Conservation (phyloP, 1,140 invertebrate genomes). For the Odontomachus brunneus region DNA sequence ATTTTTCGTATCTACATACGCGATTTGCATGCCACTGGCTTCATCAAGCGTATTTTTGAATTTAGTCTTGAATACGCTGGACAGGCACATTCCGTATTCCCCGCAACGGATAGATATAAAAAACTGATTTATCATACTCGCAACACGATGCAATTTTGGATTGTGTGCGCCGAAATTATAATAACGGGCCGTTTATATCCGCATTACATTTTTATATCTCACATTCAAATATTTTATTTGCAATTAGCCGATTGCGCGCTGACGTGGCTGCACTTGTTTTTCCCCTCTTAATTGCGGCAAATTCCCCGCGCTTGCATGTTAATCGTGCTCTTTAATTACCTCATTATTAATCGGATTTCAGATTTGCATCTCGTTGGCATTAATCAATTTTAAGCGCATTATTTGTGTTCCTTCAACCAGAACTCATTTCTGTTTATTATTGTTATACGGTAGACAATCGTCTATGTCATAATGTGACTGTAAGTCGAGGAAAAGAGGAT, state of each 20-base stretch:
- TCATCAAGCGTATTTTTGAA: constrained; percentile 49
- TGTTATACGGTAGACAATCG: background rate
- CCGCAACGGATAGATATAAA: background rate
- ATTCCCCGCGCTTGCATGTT: background rate
- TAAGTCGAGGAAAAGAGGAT: background rate
- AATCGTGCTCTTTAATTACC: constrained; percentile 38
- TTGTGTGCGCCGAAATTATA: constrained; percentile 21
- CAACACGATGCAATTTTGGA: constrained; percentile 23
- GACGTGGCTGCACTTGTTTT: constrained; percentile 11
- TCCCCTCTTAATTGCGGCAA: constrained; percentile 28
- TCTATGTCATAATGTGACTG: background rate
- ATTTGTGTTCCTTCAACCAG: constrained; percentile 11
- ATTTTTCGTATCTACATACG: constrained; percentile 45
- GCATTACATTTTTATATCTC: constrained; percentile 5
- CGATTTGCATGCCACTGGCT: constrained; percentile 42
- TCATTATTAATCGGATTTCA: constrained; percentile 16
- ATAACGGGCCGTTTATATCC: constrained; percentile 27
- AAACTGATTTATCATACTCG: constrained; percentile 37
- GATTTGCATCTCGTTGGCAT: background rate
- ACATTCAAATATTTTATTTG: too few relatives aligned
- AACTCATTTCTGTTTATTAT: constrained; percentile 1
- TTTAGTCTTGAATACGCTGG: constrained; percentile 29
- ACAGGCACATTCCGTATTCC: constrained; percentile 7
- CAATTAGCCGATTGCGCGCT: too few relatives aligned
- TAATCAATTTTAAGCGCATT: constrained; percentile 10